phyloP scores from a whole-genome alignment of 2,113 vertebrate genomes.

The Carlito syrichta region DNA sequence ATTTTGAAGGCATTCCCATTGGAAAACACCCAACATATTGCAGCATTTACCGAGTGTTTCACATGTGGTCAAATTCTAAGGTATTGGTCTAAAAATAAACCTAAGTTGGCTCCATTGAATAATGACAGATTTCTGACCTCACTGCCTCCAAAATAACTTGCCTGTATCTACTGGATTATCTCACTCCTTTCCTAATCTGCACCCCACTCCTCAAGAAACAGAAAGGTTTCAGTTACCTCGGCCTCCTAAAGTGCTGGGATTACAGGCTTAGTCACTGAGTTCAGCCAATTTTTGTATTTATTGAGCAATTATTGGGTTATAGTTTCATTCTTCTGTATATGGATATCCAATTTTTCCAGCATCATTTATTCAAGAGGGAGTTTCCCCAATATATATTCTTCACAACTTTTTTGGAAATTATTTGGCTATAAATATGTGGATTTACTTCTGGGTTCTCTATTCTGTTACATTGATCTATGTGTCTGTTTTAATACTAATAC shows the following conservation, averaged over 20 bases:
- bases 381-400: not conserved
- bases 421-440: not conserved
- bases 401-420: not conserved
- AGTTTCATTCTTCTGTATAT: not conserved
- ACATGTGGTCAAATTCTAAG: slow-evolving; percentile 55
- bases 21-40: slow-evolving; percentile 14
- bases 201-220: not conserved
- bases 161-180: no score
- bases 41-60: slow-evolving; percentile 52
- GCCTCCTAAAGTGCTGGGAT: no score
- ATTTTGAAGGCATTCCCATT: slow-evolving; percentile 47
- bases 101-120: slow-evolving; percentile 20
- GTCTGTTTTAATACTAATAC: not conserved
- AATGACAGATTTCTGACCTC: slow-evolving; percentile 43
- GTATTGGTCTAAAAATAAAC: not conserved
- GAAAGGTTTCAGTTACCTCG: no score
- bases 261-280: no score
- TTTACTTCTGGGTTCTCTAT: not conserved
- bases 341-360: not conserved
- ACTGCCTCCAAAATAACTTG: no score
- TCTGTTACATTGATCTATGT: not conserved
- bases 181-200: not conserved
- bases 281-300: no score
- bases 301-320: no score
- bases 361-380: not conserved